Conservation (phyloP, 2,888 invertebrate species). For the Frankliniella fusca region DNA sequence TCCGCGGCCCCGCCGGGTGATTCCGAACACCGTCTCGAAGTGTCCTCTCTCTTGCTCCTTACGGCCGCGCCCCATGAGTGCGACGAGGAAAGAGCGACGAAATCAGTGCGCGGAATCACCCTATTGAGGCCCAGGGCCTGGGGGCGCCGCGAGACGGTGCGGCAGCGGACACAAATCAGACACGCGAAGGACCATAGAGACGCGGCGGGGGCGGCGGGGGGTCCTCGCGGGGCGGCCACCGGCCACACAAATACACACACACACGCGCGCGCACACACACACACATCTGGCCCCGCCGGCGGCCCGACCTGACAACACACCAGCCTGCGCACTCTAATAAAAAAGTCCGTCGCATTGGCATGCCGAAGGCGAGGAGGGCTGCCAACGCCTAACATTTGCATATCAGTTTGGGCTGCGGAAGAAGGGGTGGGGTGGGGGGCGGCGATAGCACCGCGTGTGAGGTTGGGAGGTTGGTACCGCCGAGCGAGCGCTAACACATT, state of each 20-base stretch:
- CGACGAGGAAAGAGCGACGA: too few relatives aligned
- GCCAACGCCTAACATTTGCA: not conserved
- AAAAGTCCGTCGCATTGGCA: not conserved
- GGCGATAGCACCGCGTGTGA: not conserved
- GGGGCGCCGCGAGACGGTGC: not conserved
- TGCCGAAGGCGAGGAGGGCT: not conserved
- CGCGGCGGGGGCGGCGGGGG: not conserved
- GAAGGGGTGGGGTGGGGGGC: not conserved
- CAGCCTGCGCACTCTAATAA: not conserved
- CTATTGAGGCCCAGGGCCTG: too few relatives aligned
- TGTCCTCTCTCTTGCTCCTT: too few relatives aligned
- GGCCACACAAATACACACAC: not conserved
- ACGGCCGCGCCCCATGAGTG: too few relatives aligned
- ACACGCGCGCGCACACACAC: not conserved
- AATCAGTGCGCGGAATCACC: too few relatives aligned
- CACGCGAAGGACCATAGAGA: not conserved
- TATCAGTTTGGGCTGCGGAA: not conserved
- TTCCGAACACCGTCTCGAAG: too few relatives aligned
- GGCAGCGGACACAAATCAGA: constrained; percentile 31
- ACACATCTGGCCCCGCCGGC: not conserved
- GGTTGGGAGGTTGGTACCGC: not conserved
- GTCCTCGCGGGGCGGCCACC: not conserved
- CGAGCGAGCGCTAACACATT: not conserved
- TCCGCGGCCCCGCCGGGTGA: too few relatives aligned
- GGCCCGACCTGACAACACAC: not conserved